Conservation (phyloP, 2,113 vertebrate species). For the Carassius auratus region DNA sequence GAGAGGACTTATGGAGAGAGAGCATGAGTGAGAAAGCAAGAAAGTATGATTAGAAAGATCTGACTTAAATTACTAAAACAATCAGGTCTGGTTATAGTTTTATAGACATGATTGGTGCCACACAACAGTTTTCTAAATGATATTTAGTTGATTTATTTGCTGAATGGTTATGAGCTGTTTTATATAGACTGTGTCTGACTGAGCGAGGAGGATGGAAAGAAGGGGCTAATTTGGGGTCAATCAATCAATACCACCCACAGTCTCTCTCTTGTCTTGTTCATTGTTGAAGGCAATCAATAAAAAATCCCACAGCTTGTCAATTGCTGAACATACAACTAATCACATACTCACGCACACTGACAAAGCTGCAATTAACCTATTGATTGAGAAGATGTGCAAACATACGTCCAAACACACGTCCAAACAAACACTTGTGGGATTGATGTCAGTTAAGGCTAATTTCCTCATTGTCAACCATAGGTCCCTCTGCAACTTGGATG, state of each 20-base stretch:
- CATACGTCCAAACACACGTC: conserved; percentile 19
- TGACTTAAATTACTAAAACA: neutral
- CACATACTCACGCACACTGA: conserved; percentile 79
- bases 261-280: conserved; percentile 74
- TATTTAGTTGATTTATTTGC: neutral
- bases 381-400: conserved; percentile 69
- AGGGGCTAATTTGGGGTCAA: conserved; percentile 83
- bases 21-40: conserved; percentile 9
- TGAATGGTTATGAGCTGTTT: neutral
- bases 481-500: neutral
- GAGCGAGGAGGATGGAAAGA: conserved; percentile 56
- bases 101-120: neutral
- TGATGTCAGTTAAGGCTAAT: conserved; percentile 1
- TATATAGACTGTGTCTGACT: neutral
- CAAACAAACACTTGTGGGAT: conserved; percentile 41
- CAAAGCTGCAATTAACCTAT: conserved; percentile 81
- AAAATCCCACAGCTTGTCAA: conserved; percentile 78
- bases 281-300: conserved; percentile 79
- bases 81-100: neutral
- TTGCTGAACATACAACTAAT: conserved; percentile 83
- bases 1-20: conserved; percentile 70
- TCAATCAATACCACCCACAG: conserved; percentile 74
- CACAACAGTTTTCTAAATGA: neutral
- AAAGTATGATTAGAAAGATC: conserved; percentile 11
- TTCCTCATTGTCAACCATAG: neutral